Evolutionary conservation across 1,140 invertebrate genomes (phyloP).

Genomic region (Heliconius eleuchia): DNA sequence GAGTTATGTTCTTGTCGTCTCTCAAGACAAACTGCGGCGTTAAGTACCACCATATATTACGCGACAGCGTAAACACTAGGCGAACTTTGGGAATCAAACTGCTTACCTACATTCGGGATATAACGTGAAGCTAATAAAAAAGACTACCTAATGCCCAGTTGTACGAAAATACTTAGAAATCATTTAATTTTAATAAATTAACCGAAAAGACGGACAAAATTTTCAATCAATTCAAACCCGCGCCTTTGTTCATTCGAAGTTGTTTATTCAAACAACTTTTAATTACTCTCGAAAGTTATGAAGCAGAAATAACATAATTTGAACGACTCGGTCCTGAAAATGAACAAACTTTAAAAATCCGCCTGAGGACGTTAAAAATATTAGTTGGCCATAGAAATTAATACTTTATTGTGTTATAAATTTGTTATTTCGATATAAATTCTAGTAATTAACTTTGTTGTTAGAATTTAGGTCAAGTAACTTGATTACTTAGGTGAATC

Average conservation of each 20-base stretch:
- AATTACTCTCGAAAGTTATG: background rate
- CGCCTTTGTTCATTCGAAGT: background rate
- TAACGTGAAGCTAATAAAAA: no score
- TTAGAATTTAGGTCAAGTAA: no score
- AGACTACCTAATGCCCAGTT: background rate
- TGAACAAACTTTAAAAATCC: background rate
- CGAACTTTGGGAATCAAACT: no score
- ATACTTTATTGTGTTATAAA: background rate
- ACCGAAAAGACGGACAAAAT: background rate
- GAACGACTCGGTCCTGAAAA: background rate
- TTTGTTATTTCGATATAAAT: background rate
- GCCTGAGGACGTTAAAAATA: slow-evolving; percentile 1
- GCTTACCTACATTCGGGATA: no score
- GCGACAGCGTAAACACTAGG: no score
- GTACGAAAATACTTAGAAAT: background rate
- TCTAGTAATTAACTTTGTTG: background rate
- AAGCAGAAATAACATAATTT: slow-evolving; percentile 6
- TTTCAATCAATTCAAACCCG: background rate
- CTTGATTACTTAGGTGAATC: no score
- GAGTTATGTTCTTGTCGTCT: no score
- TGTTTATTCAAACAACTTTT: slow-evolving; percentile 7
- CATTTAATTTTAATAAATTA: background rate
- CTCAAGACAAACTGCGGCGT: no score
- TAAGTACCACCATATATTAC: no score
- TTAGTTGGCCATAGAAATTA: background rate